A percentile compares a stretch with the other conserved stretches of the same genome.
phyloP scores from a whole-genome alignment of 2,888 invertebrate genomes.

The Sturmia bella region DNA sequence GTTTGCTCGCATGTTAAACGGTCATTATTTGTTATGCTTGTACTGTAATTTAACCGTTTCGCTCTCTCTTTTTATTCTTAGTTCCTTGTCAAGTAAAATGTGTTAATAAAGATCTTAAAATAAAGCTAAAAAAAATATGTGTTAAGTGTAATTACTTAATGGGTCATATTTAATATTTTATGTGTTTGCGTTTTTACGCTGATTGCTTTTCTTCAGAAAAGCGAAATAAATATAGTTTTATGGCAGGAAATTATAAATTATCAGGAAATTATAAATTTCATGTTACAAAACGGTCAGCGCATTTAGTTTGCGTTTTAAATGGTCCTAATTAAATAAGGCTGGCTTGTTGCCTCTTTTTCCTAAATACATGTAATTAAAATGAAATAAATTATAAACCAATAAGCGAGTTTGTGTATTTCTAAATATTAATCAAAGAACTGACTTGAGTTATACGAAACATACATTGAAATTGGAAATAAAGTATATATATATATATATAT shows the following conservation, averaged over 20 bases:
- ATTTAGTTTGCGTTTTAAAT: slow-evolving; percentile 37
- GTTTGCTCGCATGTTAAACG: slow-evolving; percentile 42
- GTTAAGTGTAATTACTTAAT: slow-evolving; percentile 48
- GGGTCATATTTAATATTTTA: slow-evolving; percentile 26
- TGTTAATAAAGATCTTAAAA: slow-evolving; percentile 26
- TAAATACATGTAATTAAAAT: slow-evolving; percentile 25
- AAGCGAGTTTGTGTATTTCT: too few relatives aligned
- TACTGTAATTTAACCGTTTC: not conserved
- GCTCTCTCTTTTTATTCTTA: not conserved
- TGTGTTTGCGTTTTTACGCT: slow-evolving; percentile 1
- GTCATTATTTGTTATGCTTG: slow-evolving; percentile 35
- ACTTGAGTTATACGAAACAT: too few relatives aligned
- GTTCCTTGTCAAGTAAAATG: slow-evolving; percentile 1
- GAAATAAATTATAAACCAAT: not conserved
- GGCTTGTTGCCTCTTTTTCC: not conserved
- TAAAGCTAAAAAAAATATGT: slow-evolving; percentile 36
- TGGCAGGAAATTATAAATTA: slow-evolving; percentile 3
- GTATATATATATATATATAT: too few relatives aligned
- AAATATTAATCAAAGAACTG: too few relatives aligned
- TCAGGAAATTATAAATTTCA: slow-evolving; percentile 34
- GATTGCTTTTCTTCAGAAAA: slow-evolving; percentile 7
- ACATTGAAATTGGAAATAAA: too few relatives aligned
- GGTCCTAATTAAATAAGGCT: slow-evolving; percentile 8
- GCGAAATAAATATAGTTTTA: not conserved
- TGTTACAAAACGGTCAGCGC: slow-evolving; percentile 23